Base-by-base conservation (phyloP, 2,797 vertebrate genomes). In the Lindbergichthys nudifrons region DNA sequence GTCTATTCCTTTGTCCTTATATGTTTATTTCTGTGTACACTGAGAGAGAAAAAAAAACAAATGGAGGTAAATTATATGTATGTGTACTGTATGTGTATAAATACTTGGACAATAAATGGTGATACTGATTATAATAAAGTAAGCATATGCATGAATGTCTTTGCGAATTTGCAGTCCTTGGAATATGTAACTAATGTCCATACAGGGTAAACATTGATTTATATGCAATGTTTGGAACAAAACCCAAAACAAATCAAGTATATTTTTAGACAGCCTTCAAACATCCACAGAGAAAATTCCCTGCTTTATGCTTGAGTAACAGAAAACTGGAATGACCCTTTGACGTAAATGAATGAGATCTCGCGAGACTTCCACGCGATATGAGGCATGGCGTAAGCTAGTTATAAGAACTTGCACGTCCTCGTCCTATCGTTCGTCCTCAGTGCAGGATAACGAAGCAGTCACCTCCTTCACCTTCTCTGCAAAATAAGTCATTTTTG, bases 371-470 rank as follows among this genome's bases (percentile, higher is more conserved):
- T 30, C 10, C 2, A 0, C 6, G 3, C 3, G 45, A 2, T 8
- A 0, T 43, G 19, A 7, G 32, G 23, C 46, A 13, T 16, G 1
- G n/a, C 1, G 10, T n/a, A 0, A 0, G 42, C 68, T 60, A 8
- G 6, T 46, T 88, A 92, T 85, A 92, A 91, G 9, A 51, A 0
- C 16, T 1, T 0, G 16, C 63, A 0, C 48, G 13, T 26, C 46
- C 64, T 45, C 69, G 93, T 87, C 93, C 93, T 94, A 81, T 76
- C 87, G 95, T 95, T 96, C 95, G 95, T 95, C 95, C 95, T 96
- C 94, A 96, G 94, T 95, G 95, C 50, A 94, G 94, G 95, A 94
- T 94, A 95, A 95, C 94, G 90, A n/a, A 3, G 9, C 1, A 0
- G 0, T 10, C 3, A 0, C 0, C 2, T 6, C 0, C 2, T 11